Conservation (phyloP, 2,797 vertebrate species). For the Muraenolepis orangiensis region DNA sequence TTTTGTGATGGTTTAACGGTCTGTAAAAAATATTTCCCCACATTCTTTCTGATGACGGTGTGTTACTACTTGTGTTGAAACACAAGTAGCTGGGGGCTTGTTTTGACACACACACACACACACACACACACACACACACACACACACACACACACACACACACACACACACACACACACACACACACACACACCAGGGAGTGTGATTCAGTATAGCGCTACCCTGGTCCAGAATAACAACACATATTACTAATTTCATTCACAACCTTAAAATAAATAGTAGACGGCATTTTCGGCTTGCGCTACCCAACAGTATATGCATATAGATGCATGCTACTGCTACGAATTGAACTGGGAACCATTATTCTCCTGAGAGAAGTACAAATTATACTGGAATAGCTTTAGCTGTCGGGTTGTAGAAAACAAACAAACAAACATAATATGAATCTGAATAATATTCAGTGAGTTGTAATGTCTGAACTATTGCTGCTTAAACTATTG, state of each 20-base stretch:
- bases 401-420: neutral
- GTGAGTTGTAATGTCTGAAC: neutral
- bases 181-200: constrained; percentile 29
- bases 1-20: constrained; percentile 49
- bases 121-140: too few relatives aligned
- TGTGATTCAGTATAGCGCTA: constrained; percentile 39
- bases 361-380: neutral
- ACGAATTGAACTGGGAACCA: neutral
- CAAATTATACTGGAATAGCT: neutral
- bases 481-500: neutral
- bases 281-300: constrained; percentile 25
- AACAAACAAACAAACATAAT: neutral
- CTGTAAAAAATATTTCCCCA: constrained; percentile 42
- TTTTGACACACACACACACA: constrained; percentile 53
- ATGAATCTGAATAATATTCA: neutral
- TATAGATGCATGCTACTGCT: neutral
- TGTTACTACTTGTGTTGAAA: constrained; percentile 25
- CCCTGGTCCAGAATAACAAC: neutral
- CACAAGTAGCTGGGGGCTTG: constrained; percentile 39
- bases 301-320: neutral
- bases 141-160: too few relatives aligned
- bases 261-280: constrained; percentile 40
- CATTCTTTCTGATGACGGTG: constrained; percentile 39
- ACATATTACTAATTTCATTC: constrained; percentile 17
- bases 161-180: too few relatives aligned